Percentiles rank a stretch among this genome's conserved stretches.
Conservation (phyloP, 1,140 invertebrate species). For the Cyclargus thomasi region DNA sequence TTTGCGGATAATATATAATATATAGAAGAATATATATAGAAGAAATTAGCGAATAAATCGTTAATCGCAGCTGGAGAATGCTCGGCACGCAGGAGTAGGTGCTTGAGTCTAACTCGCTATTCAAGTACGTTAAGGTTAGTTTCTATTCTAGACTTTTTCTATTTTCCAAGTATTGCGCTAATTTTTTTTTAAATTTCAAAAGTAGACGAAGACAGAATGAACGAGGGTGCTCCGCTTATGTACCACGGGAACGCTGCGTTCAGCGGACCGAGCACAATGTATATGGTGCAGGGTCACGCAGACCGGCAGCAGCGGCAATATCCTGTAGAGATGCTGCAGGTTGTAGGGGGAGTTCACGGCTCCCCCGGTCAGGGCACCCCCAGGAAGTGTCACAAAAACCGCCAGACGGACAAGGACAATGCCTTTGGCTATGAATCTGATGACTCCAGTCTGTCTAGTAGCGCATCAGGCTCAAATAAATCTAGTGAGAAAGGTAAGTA, state of each 20-base stretch:
- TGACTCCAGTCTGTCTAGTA: conserved; percentile 70
- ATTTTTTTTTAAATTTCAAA: conserved; percentile 26
- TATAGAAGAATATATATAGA: conserved; percentile 34
- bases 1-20: conserved; percentile 58
- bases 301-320: conserved; percentile 44
- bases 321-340: conserved; percentile 42
- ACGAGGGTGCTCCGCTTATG: conserved; percentile 56
- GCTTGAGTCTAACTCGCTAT: conserved; percentile 42
- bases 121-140: conserved; percentile 49
- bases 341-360: conserved; percentile 32
- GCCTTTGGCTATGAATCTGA: conserved; percentile 70
- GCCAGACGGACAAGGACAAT: conserved; percentile 40
- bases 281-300: conserved; percentile 42
- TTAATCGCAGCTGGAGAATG: conserved; percentile 53
- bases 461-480: conserved; percentile 65
- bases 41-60: conserved; percentile 49
- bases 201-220: conserved; percentile 48
- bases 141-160: conserved; percentile 26
- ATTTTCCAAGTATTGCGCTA: conserved; percentile 11
- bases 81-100: conserved; percentile 60
- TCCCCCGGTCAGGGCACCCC: conserved; percentile 45
- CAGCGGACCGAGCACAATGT: conserved; percentile 42
- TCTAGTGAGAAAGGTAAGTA: conserved; percentile 60
- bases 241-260: conserved; percentile 49
- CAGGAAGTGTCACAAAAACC: conserved; percentile 48